These are phyloP conservation scores for Rhyacophila brunnea DNA, from an alignment of 1,140 invertebrate species.

Conservation along the genomic window DNA sequence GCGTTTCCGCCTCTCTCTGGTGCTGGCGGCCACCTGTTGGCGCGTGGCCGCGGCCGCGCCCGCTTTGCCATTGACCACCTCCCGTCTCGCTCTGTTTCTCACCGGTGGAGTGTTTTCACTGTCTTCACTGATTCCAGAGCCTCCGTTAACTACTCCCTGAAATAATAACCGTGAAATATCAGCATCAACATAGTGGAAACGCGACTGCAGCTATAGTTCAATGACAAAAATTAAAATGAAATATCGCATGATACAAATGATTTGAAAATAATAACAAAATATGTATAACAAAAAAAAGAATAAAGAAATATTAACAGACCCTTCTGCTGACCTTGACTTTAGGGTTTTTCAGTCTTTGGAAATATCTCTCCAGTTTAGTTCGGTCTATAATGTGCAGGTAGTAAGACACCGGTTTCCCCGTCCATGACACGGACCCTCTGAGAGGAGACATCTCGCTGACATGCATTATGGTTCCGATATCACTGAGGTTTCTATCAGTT, in stretches of 20 bases:
- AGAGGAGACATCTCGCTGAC: conserved; percentile 93
- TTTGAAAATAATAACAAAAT: neutral
- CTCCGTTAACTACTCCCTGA: conserved; percentile 27
- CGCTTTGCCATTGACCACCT: conserved; percentile 29
- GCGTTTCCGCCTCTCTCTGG: conserved; percentile 27
- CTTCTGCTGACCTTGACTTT: conserved; percentile 69
- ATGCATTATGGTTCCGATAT: conserved; percentile 98
- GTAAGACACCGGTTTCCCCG: conserved; percentile 95
- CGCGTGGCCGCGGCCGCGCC: neutral
- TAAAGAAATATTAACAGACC: conserved; percentile 40
- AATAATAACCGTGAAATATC: conserved; percentile 7
- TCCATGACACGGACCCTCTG: conserved; percentile 96
- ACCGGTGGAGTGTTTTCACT: conserved; percentile 32
- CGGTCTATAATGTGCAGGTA: conserved; percentile 96
- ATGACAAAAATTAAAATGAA: neutral
- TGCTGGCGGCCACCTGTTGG: conserved; percentile 2
- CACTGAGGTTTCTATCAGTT: conserved; percentile 80
- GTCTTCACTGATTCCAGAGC: conserved; percentile 30
- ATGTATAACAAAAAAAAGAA: neutral
- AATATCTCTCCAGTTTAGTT: conserved; percentile 94
- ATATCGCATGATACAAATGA: neutral
- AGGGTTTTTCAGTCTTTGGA: conserved; percentile 86
- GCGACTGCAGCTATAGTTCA: too few relatives aligned
- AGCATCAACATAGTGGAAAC: neutral
- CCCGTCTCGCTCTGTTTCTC: conserved; percentile 24